Base-by-base conservation (phyloP, 1,140 invertebrate species). In the Drosophila murphyi region DNA sequence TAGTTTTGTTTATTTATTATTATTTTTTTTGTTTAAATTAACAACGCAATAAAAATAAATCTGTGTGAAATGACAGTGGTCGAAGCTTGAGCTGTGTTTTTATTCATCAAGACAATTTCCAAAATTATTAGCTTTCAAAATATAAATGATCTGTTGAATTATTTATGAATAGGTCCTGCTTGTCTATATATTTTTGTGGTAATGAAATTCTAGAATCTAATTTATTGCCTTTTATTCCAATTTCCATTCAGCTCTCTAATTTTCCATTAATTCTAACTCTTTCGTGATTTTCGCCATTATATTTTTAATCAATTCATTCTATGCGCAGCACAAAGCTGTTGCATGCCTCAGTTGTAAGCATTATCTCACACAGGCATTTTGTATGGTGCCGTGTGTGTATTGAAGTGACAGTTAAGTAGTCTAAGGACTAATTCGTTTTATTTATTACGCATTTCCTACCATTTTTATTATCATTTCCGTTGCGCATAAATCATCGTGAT, bases 381-480 rank as follows among this genome's bases (percentile, higher is more conserved):
- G 1, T 12, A 55, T 20, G 20, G 32, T 47, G 50, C 37, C 28
- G 55, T 64, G 71, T 52, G 67, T 81, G 78, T 71, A 87, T 55
- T 64, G 79, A 79, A 52, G 79, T 72, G 72, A 39, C 76, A 78
- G 71, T 63, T 62, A 60, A 75, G 55, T 63, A 64, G 67, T 45
- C 73, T 74, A 45, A 77, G 72, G 57, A 72, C 72, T 87, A 87
- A 87, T 87, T 88, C 85, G 80, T 48, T 87, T 87, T 87, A 87
- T 87, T 87, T 87, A 87, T 87, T 87, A 87, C 80, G 83, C 83
- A 83, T 87, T 87, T 87, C 83, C 83, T 78, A 80, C 62, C 69
- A 88, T 85, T 89, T 89, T 89, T 89, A 89, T 89, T 89, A 89
- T 89, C 85, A 90, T 90, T 90, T 90, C 86, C 86, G 81, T 29